phyloP scores from a whole-genome alignment of 2,113 vertebrate genomes.

The Pelmatolapia mariae region DNA sequence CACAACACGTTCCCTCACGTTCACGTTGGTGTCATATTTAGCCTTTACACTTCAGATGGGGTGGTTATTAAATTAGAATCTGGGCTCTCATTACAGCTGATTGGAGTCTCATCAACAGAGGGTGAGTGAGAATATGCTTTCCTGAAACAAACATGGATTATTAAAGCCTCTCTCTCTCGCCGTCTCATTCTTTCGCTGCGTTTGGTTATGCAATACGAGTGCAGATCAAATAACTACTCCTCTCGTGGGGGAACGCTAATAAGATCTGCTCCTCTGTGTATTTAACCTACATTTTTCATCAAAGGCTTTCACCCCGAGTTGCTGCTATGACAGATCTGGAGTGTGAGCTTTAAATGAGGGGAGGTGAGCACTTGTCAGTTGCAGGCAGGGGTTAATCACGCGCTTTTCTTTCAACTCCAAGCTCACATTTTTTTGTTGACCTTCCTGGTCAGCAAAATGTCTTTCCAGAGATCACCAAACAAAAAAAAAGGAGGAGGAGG shows the following conservation, averaged over 20 bases:
- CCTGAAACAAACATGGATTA: slow-evolving; percentile 64
- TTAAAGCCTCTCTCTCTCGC: slow-evolving; percentile 44
- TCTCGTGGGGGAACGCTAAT: slow-evolving; percentile 62
- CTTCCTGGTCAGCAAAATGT: background rate
- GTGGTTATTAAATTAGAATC: background rate
- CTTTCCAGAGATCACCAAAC: background rate
- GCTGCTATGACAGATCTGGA: slow-evolving; percentile 41
- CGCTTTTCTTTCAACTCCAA: background rate
- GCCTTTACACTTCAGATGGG: background rate
- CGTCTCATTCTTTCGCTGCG: slow-evolving; percentile 35
- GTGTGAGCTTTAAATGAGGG: slow-evolving; percentile 12
- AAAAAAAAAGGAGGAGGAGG: background rate
- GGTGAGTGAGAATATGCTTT: slow-evolving; percentile 34
- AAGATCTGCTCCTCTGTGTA: slow-evolving; percentile 66
- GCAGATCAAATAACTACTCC: slow-evolving; percentile 55
- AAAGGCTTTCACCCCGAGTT: slow-evolving; percentile 54
- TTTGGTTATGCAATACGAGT: slow-evolving; percentile 57
- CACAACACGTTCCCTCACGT: background rate
- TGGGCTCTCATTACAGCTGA: slow-evolving; percentile 43
- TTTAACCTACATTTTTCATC: slow-evolving; percentile 75
- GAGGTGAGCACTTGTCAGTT: slow-evolving; percentile 17
- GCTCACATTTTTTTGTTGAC: background rate
- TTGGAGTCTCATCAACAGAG: slow-evolving; percentile 19
- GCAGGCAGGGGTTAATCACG: slow-evolving; percentile 30
- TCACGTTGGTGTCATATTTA: background rate